These are phyloP conservation scores for Paraescarpia echinospica DNA, from an alignment of 1,140 invertebrate species.

Conservation along the genomic window DNA sequence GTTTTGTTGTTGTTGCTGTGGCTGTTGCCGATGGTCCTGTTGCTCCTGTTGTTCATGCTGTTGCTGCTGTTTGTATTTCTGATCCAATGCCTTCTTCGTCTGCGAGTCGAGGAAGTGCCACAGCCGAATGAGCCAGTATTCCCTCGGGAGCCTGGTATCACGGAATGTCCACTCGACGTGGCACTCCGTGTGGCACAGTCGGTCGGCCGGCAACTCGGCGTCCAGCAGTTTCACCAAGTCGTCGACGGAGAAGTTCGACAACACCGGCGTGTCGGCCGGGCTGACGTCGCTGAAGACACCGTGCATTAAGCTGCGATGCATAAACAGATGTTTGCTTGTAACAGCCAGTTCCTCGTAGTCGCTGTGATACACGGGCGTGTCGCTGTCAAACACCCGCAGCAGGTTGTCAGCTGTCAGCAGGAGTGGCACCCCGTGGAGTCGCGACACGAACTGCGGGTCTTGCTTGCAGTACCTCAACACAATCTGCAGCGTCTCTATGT, in stretches of 20 bases:
- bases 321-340: not conserved
- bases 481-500: not conserved
- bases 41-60: not conserved
- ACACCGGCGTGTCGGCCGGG: not conserved
- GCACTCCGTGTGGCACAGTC: not conserved
- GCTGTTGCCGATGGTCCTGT: conserved; percentile 22
- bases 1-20: not conserved
- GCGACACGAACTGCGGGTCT: not conserved
- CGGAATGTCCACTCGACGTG: not conserved
- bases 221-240: not conserved
- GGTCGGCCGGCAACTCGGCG: not conserved
- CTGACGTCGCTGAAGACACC: not conserved
- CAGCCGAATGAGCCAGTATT: not conserved
- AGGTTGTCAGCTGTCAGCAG: not conserved
- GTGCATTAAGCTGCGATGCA: not conserved
- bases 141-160: not conserved
- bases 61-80: no score
- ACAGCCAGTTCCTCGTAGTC: not conserved
- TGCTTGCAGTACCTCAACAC: not conserved
- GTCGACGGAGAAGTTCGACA: not conserved
- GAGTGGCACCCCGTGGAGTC: not conserved
- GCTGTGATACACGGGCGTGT: not conserved
- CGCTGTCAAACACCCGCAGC: conserved; percentile 6
- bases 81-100: not conserved
- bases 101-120: not conserved